Conservation (phyloP, 1,140 invertebrate genomes). For the Geopemphigus sp. region DNA sequence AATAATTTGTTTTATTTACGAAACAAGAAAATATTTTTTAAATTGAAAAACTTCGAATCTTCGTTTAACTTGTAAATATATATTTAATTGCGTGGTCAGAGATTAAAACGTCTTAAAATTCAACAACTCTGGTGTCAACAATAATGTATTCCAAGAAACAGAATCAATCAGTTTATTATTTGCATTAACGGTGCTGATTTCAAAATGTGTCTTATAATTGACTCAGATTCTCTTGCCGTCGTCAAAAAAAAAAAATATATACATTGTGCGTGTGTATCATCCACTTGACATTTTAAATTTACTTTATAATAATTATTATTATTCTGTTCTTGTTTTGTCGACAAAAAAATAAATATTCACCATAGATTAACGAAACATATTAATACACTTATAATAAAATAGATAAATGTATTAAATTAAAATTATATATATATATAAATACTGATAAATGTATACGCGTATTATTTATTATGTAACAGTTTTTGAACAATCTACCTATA, state of each 20-base stretch:
- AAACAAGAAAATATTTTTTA: constrained; percentile 16
- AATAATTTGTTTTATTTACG: not conserved
- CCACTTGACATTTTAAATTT: constrained; percentile 14
- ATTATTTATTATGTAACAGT: not conserved
- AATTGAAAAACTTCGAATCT: not conserved
- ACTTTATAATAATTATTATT: not conserved
- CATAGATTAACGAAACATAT: constrained; percentile 1
- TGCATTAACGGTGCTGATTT: constrained; percentile 19
- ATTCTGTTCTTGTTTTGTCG: not conserved
- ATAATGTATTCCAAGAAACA: not conserved
- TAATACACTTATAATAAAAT: not conserved
- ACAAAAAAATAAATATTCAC: constrained; percentile 4
- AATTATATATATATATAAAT: not conserved
- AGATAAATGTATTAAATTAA: not conserved
- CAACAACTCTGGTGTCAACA: constrained; percentile 38
- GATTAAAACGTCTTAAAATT: constrained; percentile 38
- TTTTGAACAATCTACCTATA: too few relatives aligned
- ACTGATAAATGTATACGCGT: too few relatives aligned
- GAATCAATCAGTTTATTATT: constrained; percentile 36
- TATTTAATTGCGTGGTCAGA: not conserved
- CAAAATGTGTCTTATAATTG: not conserved
- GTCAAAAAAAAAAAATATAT: constrained; percentile 14
- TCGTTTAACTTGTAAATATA: not conserved
- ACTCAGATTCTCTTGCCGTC: not conserved
- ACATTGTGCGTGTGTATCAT: not conserved